Evolutionary conservation across 1,140 invertebrate genomes (phyloP).

Genomic region (Telenomus remus): DNA sequence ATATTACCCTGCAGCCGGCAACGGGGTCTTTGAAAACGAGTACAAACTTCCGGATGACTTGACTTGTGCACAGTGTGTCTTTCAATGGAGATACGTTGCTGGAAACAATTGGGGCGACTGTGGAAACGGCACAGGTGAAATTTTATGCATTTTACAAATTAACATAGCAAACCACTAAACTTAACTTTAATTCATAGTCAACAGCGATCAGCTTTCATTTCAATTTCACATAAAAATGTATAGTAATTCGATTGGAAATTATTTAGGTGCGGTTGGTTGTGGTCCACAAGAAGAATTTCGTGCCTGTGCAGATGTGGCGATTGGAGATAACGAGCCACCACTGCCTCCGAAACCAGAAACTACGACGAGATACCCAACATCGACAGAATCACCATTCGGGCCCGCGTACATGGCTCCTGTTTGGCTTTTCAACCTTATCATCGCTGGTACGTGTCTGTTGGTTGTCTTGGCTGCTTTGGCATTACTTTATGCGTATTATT

Average conservation of each 20-base stretch:
- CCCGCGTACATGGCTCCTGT: conserved; percentile 55
- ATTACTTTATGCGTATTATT: conserved; percentile 73
- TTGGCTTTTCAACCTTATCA: conserved; percentile 70
- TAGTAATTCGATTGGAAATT: conserved; percentile 11
- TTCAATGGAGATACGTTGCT: conserved; percentile 89
- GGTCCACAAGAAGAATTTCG: conserved; percentile 92
- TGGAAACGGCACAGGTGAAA: conserved; percentile 77
- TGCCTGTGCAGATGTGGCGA: conserved; percentile 87
- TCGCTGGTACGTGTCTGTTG: conserved; percentile 72
- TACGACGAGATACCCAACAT: conserved; percentile 35
- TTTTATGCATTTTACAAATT: too few relatives aligned
- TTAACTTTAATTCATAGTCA: too few relatives aligned
- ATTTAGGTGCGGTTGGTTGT: conserved; percentile 83
- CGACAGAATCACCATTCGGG: conserved; percentile 54
- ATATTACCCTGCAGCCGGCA: conserved; percentile 86
- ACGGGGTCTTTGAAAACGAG: conserved; percentile 85
- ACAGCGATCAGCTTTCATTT: too few relatives aligned
- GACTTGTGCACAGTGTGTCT: conserved; percentile 85
- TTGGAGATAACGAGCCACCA: conserved; percentile 75
- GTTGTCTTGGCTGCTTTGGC: conserved; percentile 71
- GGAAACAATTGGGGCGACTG: conserved; percentile 88
- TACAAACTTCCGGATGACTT: conserved; percentile 81
- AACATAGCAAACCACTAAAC: too few relatives aligned
- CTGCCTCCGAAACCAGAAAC: conserved; percentile 58
- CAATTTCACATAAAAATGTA: too few relatives aligned